phyloP scores from a whole-genome alignment of 2,797 vertebrate species.

The Sebastes cheni region DNA sequence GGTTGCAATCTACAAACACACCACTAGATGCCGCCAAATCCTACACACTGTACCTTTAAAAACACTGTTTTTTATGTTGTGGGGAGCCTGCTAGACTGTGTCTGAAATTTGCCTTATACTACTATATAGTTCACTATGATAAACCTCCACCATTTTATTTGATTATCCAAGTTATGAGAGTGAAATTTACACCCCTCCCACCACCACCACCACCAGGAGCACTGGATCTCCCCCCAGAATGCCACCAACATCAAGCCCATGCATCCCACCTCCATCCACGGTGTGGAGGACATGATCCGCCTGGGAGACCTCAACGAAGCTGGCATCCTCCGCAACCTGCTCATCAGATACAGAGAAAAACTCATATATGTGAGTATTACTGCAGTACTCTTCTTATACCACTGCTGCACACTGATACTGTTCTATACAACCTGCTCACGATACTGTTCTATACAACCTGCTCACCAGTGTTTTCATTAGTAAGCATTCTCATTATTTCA shows the following conservation, averaged over 20 bases:
- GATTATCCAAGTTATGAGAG: neutral
- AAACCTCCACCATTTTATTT: neutral
- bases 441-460: slow-evolving; percentile 69
- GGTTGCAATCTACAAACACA: too few species aligned
- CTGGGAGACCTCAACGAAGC: slow-evolving; percentile 97
- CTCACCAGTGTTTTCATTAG: slow-evolving; percentile 44
- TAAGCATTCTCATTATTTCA: neutral
- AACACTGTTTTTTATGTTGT: too few species aligned
- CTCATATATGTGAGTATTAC: slow-evolving; percentile 91
- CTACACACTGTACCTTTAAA: too few species aligned
- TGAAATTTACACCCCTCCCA: neutral
- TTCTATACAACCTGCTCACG: slow-evolving; percentile 77
- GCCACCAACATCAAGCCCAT: slow-evolving; percentile 96
- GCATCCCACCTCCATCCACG: slow-evolving; percentile 97
- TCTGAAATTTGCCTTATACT: neutral
- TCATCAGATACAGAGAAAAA: slow-evolving; percentile 94
- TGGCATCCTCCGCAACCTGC: slow-evolving; percentile 94
- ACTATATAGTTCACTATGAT: neutral
- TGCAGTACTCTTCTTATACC: slow-evolving; percentile 51
- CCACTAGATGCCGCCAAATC: too few species aligned
- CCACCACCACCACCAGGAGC: slow-evolving; percentile 77
- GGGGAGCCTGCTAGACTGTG: neutral
- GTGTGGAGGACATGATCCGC: slow-evolving; percentile 98
- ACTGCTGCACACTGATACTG: neutral
- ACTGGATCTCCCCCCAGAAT: slow-evolving; percentile 97